Evolutionary conservation across 2,888 invertebrate species (phyloP), one percentile per base, ranked within the genome.

Genomic region (Ornithoptera priamus): DNA sequence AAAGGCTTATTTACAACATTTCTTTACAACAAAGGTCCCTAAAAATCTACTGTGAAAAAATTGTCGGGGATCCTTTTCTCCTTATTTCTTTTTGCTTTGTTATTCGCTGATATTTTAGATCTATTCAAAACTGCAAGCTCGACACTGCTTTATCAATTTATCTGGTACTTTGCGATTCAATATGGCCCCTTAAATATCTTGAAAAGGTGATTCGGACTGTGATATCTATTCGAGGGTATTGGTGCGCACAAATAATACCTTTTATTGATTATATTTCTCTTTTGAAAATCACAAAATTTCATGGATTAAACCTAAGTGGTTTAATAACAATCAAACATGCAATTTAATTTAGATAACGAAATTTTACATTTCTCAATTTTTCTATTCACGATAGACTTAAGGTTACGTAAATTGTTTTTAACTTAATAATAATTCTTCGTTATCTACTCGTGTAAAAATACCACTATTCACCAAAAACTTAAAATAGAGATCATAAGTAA

Each of bases 111-210:
- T 69, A 77, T 80, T 80, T 77, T 78, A 77, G 72, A 74, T 77
- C 75, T 75, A 78, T 82, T 80, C 80, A 81, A 78, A 78, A 72
- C 65, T 78, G 73, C 72, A 76, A 80, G 75, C 77, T 79, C 76
- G 77, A 77, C 75, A 75, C 74, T 70, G 72, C 76, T 77, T 79
- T 78, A 80, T 82, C 81, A 80, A 76, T 75, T 75, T 75, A 75
- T 78, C 76, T 76, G 75, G 80, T 79, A 76, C 77, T 77, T 83
- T 81, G 76, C 76, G 77, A 80, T 77, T 81, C 79, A 79, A 80
- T 82, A 81, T 60, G 63, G 62, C 42, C 67, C 61, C 64, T 64
- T 53, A 70, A 67, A 78, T 75, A 72, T 73, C 75, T 78, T 75
- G 77, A 80, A 77, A 79, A 79, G 76, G 78, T 78, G 78, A 78